Conservation (phyloP, 2,113 vertebrate genomes). For the Cyanoderma ruficeps region DNA sequence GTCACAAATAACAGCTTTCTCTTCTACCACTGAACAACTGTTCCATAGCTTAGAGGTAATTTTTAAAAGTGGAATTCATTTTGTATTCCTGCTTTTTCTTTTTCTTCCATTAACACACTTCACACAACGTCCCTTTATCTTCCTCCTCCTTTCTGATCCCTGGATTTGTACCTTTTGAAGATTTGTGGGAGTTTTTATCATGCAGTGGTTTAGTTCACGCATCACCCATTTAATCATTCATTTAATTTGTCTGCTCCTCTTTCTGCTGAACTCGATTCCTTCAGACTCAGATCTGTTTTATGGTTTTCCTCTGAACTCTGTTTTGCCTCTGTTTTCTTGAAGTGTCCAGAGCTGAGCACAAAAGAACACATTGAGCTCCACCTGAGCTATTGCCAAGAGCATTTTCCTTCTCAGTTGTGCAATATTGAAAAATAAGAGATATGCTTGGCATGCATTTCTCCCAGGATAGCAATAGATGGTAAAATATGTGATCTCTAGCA, state of each 20-base stretch:
- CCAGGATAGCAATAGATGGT: neutral
- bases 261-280: neutral
- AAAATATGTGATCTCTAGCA: neutral
- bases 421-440: neutral
- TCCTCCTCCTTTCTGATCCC: neutral
- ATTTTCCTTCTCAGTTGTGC: neutral
- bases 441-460: neutral
- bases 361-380: neutral
- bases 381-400: neutral
- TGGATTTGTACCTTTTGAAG: slow-evolving; percentile 17
- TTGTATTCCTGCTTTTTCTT: slow-evolving; percentile 10
- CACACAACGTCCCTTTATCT: neutral
- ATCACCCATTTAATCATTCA: neutral
- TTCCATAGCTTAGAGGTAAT: neutral
- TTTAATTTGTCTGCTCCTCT: neutral
- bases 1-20: slow-evolving; percentile 45
- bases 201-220: neutral
- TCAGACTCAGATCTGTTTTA: neutral
- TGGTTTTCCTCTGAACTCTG: neutral
- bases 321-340: neutral
- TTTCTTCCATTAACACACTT: neutral
- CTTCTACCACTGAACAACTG: neutral
- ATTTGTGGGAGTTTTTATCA: neutral
- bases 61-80: neutral
- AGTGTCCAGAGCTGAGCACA: neutral